Evolutionary conservation across 2,797 vertebrate species (phyloP).

Genomic region (Macrochelys suwanniensis): DNA sequence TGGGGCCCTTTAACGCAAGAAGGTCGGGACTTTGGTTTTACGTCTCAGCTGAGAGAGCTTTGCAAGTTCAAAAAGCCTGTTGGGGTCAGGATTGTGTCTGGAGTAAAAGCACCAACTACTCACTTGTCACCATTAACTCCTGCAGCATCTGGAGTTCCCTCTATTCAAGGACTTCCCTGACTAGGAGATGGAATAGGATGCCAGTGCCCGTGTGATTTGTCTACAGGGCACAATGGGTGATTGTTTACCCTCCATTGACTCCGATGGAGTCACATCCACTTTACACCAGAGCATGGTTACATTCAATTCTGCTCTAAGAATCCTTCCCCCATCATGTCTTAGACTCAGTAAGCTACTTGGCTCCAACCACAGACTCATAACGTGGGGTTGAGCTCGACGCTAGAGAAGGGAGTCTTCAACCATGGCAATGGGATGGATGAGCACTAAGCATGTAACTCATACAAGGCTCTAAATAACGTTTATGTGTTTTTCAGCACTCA

Average conservation of each 20-base stretch:
- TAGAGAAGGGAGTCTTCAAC: background rate
- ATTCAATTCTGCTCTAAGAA: background rate
- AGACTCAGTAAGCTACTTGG: background rate
- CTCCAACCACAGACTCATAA: background rate
- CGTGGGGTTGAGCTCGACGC: background rate
- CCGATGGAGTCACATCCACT: background rate
- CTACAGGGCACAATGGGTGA: background rate
- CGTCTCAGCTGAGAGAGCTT: background rate
- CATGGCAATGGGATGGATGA: background rate
- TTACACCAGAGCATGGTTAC: background rate
- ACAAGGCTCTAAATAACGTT: background rate
- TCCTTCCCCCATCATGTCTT: background rate
- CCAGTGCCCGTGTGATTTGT: background rate
- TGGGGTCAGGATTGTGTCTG: background rate
- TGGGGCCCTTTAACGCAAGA: background rate
- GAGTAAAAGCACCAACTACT: background rate
- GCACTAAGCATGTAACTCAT: background rate
- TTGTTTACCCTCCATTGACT: background rate
- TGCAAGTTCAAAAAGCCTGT: background rate
- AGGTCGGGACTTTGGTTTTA: background rate
- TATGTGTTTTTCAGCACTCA: fast-evolving
- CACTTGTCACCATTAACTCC: background rate
- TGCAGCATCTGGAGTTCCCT: background rate
- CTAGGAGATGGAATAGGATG: no score
- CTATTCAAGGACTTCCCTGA: background rate